phyloP scores from a whole-genome alignment of 2,797 vertebrate species.

The Aulostomus chinensis region DNA sequence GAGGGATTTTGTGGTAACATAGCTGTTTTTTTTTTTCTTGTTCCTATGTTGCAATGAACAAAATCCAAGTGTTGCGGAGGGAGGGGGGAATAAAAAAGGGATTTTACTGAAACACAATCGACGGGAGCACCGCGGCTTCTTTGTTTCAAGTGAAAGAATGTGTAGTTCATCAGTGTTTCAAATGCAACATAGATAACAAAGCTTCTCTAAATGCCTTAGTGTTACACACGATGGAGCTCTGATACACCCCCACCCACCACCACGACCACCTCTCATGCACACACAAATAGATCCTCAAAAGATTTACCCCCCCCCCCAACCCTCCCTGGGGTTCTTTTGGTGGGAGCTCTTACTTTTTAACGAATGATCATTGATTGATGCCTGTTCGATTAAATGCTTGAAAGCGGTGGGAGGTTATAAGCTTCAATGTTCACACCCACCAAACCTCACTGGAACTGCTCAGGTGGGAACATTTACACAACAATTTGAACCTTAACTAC shows the following conservation, averaged over 20 bases:
- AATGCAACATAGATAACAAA: slow-evolving; percentile 62
- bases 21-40: slow-evolving; percentile 32
- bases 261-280: slow-evolving; percentile 12
- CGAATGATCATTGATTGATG: slow-evolving; percentile 44
- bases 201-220: slow-evolving; percentile 80
- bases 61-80: slow-evolving; percentile 56
- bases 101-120: slow-evolving; percentile 45
- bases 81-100: slow-evolving; percentile 12
- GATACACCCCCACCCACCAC: slow-evolving; percentile 16
- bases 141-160: slow-evolving; percentile 64
- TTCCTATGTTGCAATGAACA: slow-evolving; percentile 49
- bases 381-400: slow-evolving; percentile 56
- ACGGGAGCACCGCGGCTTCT: slow-evolving; percentile 21
- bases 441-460: slow-evolving; percentile 33
- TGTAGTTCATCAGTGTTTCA: slow-evolving; percentile 70
- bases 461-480: slow-evolving; percentile 35
- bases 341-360: slow-evolving; percentile 59
- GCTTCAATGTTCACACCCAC: slow-evolving; percentile 46
- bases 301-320: slow-evolving; percentile 31
- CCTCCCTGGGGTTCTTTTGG: slow-evolving; percentile 50
- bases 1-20: slow-evolving; percentile 35
- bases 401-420: slow-evolving; percentile 45
- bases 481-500: slow-evolving; percentile 55
- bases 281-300: slow-evolving; percentile 36
- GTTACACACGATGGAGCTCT: slow-evolving; percentile 63